These are phyloP conservation scores for Rhinoderma darwinii DNA, from an alignment of 2,113 vertebrate species.

Conservation along the genomic window DNA sequence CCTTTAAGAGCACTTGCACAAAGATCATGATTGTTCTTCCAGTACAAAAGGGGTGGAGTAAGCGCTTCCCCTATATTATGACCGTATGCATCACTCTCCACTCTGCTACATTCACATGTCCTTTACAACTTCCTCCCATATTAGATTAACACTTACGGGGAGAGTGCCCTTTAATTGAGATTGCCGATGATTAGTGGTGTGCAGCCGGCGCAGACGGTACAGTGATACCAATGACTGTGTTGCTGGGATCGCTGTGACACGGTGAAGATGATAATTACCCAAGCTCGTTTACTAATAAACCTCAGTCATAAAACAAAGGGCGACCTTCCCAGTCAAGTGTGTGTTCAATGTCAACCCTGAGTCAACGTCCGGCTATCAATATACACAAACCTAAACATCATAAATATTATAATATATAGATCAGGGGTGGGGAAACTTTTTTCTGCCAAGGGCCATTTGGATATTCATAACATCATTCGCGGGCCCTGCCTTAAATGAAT, in stretches of 20 bases:
- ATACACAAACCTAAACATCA: too few relatives aligned
- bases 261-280: slow-evolving; percentile 6
- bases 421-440: too few relatives aligned
- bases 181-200: background rate
- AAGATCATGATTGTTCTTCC: background rate
- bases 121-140: background rate
- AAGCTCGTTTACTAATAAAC: background rate
- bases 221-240: background rate
- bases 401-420: too few relatives aligned
- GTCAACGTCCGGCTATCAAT: background rate
- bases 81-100: background rate
- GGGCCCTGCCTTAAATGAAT: too few relatives aligned
- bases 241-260: background rate
- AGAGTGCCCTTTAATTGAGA: background rate
- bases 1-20: background rate
- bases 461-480: too few relatives aligned
- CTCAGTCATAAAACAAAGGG: slow-evolving; percentile 12
- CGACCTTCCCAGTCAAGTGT: background rate
- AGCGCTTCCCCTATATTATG: background rate
- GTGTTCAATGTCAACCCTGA: background rate
- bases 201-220: background rate
- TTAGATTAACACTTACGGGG: background rate
- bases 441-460: too few relatives aligned
- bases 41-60: background rate
- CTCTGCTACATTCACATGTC: background rate